Base-by-base conservation (phyloP, 2,113 vertebrate species). In the Semnornis frantzii region DNA sequence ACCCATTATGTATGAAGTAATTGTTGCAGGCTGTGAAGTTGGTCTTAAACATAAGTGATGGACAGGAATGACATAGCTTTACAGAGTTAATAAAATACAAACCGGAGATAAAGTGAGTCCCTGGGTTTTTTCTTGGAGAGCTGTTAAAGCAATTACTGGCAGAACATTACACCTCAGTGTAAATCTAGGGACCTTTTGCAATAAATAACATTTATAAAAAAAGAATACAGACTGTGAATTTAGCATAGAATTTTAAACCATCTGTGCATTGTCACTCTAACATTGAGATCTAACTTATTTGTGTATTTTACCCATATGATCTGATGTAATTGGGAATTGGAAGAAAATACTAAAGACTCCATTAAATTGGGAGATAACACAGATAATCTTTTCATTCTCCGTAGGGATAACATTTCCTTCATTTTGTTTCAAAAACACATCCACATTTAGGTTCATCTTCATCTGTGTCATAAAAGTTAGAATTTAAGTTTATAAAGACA, bases 141-240 rank as follows among this genome's bases (percentile, higher is more conserved):
- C 92, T 97, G 95, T 87, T 97, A 95, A 95, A 97, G 80, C 70
- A 88, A 95, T 96, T 93, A 73, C 48, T 14, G 2, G 54, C 31
- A 64, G 94, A 95, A 95, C 81, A 94, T 80, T 93, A 70, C 72
- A 91, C 81, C 73, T 93, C 69, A 60, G 85, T 87, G 81, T 85
- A 95, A 78, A 93, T 87, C 85, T 86, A 89, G 31, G 52, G 75
- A 77, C 20, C 3, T 78, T 96, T 73, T 85, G 54, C 50, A 94
- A 95, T 90, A 90, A 92, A 97, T 87, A 96, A 79, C 62, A 54
- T 90, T 58, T 82, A 92, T 52, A 73, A 89, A 94, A 94, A 95
- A 94, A 21, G 89, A 75, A 46, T 69, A 20, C 60, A 85, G 66
- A 70, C 87, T 86, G 48, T 90, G 50, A 85, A 83, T 91, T 87